Percentiles rank a stretch among this genome's conserved stretches.
Conservation (phyloP, 2,888 invertebrate genomes). For the Sphaerophoria rueppellii region DNA sequence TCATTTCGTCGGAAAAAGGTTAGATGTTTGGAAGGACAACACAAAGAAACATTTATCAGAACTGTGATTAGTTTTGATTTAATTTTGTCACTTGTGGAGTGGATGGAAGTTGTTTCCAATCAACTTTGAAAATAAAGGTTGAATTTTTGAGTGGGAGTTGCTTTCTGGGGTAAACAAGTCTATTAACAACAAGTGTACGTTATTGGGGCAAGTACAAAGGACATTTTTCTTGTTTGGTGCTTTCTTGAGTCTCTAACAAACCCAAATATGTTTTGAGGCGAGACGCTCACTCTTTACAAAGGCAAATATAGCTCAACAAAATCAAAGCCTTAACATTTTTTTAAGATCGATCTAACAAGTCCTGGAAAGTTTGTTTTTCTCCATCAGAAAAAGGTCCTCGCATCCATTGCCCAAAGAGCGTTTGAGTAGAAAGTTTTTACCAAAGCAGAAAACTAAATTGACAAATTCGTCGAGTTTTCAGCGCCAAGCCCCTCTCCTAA, state of each 20-base stretch:
- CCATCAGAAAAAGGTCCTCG: background rate
- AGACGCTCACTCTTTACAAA: too few relatives aligned
- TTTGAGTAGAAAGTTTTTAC: background rate
- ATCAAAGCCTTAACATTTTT: too few relatives aligned
- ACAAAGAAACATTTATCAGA: slow-evolving; percentile 18
- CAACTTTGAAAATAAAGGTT: background rate
- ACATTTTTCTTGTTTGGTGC: too few relatives aligned
- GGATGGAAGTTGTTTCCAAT: background rate
- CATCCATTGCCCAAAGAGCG: background rate
- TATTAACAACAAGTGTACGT: too few relatives aligned
- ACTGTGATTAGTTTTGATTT: slow-evolving; percentile 52
- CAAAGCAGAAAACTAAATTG: slow-evolving; percentile 11
- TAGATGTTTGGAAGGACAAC: slow-evolving; percentile 27
- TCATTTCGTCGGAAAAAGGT: slow-evolving; percentile 18
- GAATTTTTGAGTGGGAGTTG: too few relatives aligned
- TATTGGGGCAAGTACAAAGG: too few relatives aligned
- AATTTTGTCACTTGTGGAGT: background rate
- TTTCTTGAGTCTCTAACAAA: too few relatives aligned
- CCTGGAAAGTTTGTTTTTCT: background rate
- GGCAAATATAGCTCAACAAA: too few relatives aligned
- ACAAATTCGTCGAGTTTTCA: background rate
- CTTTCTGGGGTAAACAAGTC: too few relatives aligned
- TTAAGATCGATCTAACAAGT: too few relatives aligned
- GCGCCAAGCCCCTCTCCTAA: too few relatives aligned
- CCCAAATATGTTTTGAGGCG: too few relatives aligned